Evolutionary conservation across 2,888 invertebrate species (phyloP).

Genomic region (Parapristionchus giblindavisi): DNA sequence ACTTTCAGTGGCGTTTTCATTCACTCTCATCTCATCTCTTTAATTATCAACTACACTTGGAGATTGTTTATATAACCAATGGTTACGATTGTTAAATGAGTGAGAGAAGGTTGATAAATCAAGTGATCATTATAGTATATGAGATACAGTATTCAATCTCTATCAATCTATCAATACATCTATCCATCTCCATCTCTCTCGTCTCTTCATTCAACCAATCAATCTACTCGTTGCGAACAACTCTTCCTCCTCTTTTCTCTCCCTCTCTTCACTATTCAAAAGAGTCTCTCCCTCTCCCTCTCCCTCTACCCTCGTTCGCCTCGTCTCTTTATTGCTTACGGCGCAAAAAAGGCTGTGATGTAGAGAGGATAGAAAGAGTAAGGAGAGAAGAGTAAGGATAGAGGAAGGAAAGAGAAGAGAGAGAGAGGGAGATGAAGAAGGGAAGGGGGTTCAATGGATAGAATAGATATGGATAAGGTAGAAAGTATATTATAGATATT

Average conservation of each 20-base stretch:
- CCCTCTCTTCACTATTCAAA: no score
- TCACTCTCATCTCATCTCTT: no score
- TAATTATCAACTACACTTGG: no score
- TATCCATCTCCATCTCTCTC: not conserved
- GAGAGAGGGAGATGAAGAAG: conserved; percentile 1
- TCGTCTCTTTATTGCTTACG: conserved; percentile 30
- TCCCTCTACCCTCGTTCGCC: conserved; percentile 8
- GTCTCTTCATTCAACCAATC: not conserved
- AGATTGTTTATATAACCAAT: no score
- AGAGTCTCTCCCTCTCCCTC: not conserved
- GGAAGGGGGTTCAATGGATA: not conserved
- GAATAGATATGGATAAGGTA: not conserved
- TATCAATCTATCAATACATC: not conserved
- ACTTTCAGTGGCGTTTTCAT: no score
- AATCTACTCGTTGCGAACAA: not conserved
- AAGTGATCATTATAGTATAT: no score
- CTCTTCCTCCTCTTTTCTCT: not conserved
- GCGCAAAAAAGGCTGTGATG: conserved; percentile 31
- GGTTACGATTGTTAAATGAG: no score
- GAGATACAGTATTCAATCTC: no score
- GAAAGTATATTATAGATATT: not conserved
- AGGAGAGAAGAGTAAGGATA: not conserved
- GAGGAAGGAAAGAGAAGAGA: conserved; percentile 13
- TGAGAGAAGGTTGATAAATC: no score
- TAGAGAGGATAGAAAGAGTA: not conserved